These are phyloP conservation scores for Orthosia cruda DNA, from an alignment of 2,888 invertebrate genomes.

Conservation along the genomic window DNA sequence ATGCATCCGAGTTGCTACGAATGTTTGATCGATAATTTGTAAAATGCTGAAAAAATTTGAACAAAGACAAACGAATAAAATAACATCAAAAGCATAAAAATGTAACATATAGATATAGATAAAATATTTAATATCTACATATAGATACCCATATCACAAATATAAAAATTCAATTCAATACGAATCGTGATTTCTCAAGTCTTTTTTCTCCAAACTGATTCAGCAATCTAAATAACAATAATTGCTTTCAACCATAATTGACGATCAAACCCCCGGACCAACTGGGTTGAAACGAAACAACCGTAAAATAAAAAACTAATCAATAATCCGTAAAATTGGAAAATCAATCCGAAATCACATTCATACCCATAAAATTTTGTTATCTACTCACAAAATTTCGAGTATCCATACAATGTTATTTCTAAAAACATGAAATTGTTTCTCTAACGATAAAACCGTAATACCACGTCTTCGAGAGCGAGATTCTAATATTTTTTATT, in stretches of 20 bases:
- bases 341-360: conserved; percentile 81
- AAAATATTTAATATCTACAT: conserved; percentile 56
- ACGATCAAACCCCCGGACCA: conserved; percentile 70
- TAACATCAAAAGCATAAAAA: conserved; percentile 53
- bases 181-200: conserved; percentile 65
- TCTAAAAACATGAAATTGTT: conserved; percentile 88
- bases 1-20: conserved; percentile 63
- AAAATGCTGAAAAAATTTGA: conserved; percentile 61
- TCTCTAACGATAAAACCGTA: conserved; percentile 86
- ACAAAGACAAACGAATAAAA: conserved; percentile 46
- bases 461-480: conserved; percentile 89
- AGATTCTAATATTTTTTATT: conserved; percentile 89
- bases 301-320: conserved; percentile 69
- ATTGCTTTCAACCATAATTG: conserved; percentile 58
- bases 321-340: conserved; percentile 62
- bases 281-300: conserved; percentile 53
- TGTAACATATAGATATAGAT: conserved; percentile 47
- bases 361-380: conserved; percentile 83
- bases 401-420: conserved; percentile 88
- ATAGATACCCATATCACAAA: conserved; percentile 62
- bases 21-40: conserved; percentile 66
- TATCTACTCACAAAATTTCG: conserved; percentile 87
- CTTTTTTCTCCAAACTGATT: conserved; percentile 67
- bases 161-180: conserved; percentile 65
- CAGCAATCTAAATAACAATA: conserved; percentile 51